Base-by-base conservation (phyloP, 2,113 vertebrate species). In the Dolichallabes microphthalmus region DNA sequence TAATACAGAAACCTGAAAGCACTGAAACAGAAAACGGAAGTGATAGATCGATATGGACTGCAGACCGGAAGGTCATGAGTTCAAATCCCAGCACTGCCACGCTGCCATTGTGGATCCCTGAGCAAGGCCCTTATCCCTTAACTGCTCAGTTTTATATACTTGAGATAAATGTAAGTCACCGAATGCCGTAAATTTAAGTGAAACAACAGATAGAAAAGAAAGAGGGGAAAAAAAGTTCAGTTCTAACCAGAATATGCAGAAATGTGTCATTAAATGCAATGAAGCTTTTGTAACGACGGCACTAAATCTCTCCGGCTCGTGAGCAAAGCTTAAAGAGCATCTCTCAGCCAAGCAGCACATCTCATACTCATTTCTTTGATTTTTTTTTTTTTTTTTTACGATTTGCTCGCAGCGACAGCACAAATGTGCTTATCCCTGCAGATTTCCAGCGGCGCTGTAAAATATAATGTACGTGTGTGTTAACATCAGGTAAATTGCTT, bases 401-500 rank as follows among this genome's bases (percentile, higher is more conserved):
- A 89, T 83, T 60, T 32, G 84, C 86, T 87, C 17, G 64, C 63
- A 80, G 80, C 30, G 83, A 85, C 75, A 68, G 80, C 39, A 79
- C 63, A 89, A 87, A 83, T 87, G 66, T 87, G 86, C 88, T 87
- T 87, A 89, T 68, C 66, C 55, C 32, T 39, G 83, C 88, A 85
- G 86, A 77, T 80, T 89, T 85, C 68, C 52, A 80, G 78, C 52
- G 83, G 64, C 61, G 79, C 63, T 73, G 73, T 87, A 57, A 77
- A 80, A 73, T 89, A 58, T 80, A 86, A 81, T 30, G 85, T 83
- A 81, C 82, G 79, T 61, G 12, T 80, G 80, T 89, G 88, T 85
- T 85, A 87, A 87, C 86, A 86, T 89, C 88, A 89, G 83, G 80
- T 82, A 89, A 89, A 87, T 87, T 89, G 85, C 88, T 87, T 69